Percentiles rank a stretch among this genome's conserved stretches.
Conservation (phyloP, 2,888 invertebrate species). For the Amphimallon solstitiale region DNA sequence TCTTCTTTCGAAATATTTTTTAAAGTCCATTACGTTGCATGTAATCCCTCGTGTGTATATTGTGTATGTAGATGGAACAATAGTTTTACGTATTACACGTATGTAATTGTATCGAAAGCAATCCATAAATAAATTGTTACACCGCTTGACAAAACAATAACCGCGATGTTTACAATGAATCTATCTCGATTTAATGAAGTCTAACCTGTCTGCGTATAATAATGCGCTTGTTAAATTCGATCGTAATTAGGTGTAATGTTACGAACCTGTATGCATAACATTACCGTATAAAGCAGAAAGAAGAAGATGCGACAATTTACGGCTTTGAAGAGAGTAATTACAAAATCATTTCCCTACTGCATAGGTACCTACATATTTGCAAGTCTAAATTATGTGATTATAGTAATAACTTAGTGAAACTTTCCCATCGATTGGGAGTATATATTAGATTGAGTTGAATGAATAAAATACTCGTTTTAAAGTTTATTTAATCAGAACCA, state of each 20-base stretch:
- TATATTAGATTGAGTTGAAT: too few relatives aligned
- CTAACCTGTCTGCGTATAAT: neutral
- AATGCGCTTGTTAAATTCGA: neutral
- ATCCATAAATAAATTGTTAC: neutral
- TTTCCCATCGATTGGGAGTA: too few relatives aligned
- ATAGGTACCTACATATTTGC: too few relatives aligned
- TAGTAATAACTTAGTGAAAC: too few relatives aligned
- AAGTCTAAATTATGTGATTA: too few relatives aligned
- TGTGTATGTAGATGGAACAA: neutral
- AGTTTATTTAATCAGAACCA: too few relatives aligned
- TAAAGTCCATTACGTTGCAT: too few relatives aligned
- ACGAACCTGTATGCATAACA: neutral
- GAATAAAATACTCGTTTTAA: too few relatives aligned
- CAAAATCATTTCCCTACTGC: constrained; percentile 7
- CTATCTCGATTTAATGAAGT: neutral
- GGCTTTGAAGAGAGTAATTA: neutral
- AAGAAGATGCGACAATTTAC: neutral
- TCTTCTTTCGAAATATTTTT: too few relatives aligned
- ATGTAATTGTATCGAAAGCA: neutral
- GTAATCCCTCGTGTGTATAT: too few relatives aligned
- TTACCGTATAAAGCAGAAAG: neutral
- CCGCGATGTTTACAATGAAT: constrained; percentile 5
- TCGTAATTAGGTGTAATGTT: constrained; percentile 14
- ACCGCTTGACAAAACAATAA: constrained; percentile 16
- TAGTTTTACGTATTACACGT: neutral